These are phyloP conservation scores for Callospermophilus lateralis DNA, from an alignment of 2,113 vertebrate genomes.

Conservation along the genomic window DNA sequence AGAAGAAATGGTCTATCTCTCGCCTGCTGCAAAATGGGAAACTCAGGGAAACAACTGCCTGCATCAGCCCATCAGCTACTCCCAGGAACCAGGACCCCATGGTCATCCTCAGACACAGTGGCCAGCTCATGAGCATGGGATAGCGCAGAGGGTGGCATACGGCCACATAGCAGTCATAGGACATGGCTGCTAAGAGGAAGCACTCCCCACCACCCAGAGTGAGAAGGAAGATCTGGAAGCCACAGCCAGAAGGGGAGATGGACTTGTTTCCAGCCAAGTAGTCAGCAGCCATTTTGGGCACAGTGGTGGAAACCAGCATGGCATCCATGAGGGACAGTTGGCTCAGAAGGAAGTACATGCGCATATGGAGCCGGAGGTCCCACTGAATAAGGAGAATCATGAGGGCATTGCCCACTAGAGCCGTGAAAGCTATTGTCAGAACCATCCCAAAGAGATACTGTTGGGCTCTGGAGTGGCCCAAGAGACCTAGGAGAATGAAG, in stretches of 20 bases:
- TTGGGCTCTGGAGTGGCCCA: not conserved
- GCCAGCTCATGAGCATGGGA: slow-evolving; percentile 7
- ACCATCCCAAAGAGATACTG: not conserved
- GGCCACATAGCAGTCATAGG: not conserved
- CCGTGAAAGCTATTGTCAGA: not conserved
- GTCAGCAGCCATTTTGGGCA: not conserved
- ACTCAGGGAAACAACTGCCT: not conserved
- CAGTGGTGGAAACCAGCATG: not conserved
- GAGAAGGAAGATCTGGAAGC: not conserved
- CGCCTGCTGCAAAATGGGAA: not conserved
- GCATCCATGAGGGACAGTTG: not conserved
- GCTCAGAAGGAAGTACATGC: not conserved
- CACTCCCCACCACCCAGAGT: not conserved
- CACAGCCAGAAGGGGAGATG: not conserved
- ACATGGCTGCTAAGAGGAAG: slow-evolving; percentile 47
- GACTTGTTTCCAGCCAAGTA: not conserved
- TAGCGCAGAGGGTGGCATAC: slow-evolving; percentile 7
- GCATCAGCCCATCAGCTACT: not conserved
- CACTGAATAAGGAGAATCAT: not conserved
- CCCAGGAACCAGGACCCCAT: not conserved
- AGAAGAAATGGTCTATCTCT: slow-evolving; percentile 34
- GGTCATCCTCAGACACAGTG: not conserved
- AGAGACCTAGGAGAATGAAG: slow-evolving; percentile 25
- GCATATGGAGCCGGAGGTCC: not conserved
- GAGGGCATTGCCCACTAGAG: not conserved